Base-by-base conservation (phyloP, 2,797 vertebrate genomes). In the Tamandua tetradactyla region DNA sequence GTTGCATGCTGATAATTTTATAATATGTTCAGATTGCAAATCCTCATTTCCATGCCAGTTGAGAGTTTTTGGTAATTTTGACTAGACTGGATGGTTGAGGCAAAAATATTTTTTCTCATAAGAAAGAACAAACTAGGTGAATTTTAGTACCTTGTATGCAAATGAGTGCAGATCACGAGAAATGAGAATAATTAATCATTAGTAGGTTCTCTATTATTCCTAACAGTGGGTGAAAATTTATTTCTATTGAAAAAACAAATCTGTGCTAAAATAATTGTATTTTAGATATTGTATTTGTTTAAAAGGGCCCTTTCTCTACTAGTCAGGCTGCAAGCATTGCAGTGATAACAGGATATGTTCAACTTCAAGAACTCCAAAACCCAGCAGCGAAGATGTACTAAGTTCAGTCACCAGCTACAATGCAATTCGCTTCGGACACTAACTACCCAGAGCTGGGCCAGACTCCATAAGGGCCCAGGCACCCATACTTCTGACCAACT, bases 21-120 rank as follows among this genome's bases (percentile, higher is more conserved):
- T 18, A 18, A 7, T 91, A 42, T 78, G 27, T 94, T 94, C 89
- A 71, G 61, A 49, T 89, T 80, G 47, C n/a, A 84, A 32, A n/a
- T 75, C 57, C 78, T 49, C 44, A 3, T 87, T 78, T 75, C 37
- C 69, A 11, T 10, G 1, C 0, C 57, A 27, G 14, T 66, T 37
- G 61, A 88, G 55, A 55, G 40, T 87, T 89, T 83, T 82, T 72
- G 22, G 44, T 59, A 78, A 61, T 92, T 87, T 42, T 57, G 81
- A 32, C 30, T 86, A 61, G 52, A 79, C n/a, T 30, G 37, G 52
- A 72, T 68, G 52, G 85, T 81, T 30, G 72, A 57, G 55, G 72
- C 80, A 42, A 64, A 22, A 22, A 18, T 27, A 18, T 64, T 80
- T 75, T 93, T 80, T 47, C 40, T 82, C 44, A 61, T 79, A 61